A percentile compares a stretch with the other conserved stretches of the same genome.
phyloP scores from a whole-genome alignment of 2,113 vertebrate genomes.

The Thunnus maccoyii region DNA sequence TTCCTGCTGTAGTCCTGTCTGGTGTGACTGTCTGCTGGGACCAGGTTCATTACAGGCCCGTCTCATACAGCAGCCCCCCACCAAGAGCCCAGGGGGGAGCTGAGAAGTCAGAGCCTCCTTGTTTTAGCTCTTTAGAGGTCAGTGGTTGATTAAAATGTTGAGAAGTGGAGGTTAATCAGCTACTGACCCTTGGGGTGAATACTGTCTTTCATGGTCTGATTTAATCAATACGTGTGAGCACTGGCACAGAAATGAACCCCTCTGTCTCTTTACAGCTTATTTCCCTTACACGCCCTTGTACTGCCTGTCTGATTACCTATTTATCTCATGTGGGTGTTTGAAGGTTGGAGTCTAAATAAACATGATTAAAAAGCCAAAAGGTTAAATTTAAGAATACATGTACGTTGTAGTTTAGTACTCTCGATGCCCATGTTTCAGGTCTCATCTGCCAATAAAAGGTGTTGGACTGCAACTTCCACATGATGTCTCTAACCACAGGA shows the following conservation, averaged over 20 bases:
- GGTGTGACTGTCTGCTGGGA: constrained; percentile 51
- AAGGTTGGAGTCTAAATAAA: not conserved
- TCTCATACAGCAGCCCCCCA: constrained; percentile 68
- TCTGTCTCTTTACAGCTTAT: constrained; percentile 1
- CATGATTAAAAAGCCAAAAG: constrained; percentile 19
- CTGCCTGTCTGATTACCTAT: constrained; percentile 18
- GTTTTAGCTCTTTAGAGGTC: constrained; percentile 77
- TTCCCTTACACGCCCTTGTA: not conserved
- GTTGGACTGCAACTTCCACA: constrained; percentile 40
- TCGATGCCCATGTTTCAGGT: constrained; percentile 11
- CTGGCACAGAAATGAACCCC: constrained; percentile 51
- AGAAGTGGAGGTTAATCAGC: constrained; percentile 82
- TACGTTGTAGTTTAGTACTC: not conserved
- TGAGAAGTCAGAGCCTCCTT: constrained; percentile 51
- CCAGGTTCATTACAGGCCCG: constrained; percentile 62
- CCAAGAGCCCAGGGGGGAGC: constrained; percentile 29
- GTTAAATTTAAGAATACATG: not conserved
- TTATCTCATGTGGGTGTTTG: constrained; percentile 10
- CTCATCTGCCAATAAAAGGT: constrained; percentile 52
- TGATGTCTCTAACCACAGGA: constrained; percentile 63
- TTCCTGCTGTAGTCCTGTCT: constrained; percentile 34
- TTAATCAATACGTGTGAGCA: constrained; percentile 76
- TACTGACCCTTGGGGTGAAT: constrained; percentile 66
- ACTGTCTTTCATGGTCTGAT: constrained; percentile 70
- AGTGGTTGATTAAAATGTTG: constrained; percentile 77